Percentiles rank a stretch among this genome's conserved stretches.
Evolutionary conservation across 2,113 vertebrate genomes (phyloP).

Genomic region (Indicator maculatus): DNA sequence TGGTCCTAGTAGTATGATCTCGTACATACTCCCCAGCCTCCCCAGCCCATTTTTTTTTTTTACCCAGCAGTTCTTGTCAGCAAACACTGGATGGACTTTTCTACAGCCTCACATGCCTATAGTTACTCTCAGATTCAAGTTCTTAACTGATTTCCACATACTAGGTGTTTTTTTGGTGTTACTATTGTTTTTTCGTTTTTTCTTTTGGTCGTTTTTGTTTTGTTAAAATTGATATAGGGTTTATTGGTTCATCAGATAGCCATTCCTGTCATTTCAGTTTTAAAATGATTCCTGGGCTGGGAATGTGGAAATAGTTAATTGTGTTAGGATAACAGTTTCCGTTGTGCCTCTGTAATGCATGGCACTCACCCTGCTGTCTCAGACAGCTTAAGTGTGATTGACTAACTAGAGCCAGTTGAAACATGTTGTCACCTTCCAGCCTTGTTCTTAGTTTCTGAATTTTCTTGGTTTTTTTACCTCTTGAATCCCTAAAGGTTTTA

Average conservation of each 20-base stretch:
- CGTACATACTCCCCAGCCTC: not conserved
- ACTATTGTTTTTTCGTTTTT: not conserved
- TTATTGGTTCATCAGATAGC: slow-evolving; percentile 17
- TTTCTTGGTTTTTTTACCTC: slow-evolving; percentile 25
- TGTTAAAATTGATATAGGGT: not conserved
- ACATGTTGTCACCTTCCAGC: slow-evolving; percentile 34
- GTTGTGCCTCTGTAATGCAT: not conserved
- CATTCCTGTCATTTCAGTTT: not conserved
- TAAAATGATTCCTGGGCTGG: not conserved
- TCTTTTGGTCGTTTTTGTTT: not conserved
- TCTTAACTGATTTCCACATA: not conserved
- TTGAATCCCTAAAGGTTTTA: slow-evolving; percentile 70
- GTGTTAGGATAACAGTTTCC: not conserved
- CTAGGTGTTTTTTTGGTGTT: too few species aligned
- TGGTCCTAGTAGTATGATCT: not conserved
- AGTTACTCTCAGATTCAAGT: not conserved
- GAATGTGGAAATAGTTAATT: slow-evolving; percentile 1
- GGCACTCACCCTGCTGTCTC: not conserved
- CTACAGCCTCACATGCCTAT: not conserved
- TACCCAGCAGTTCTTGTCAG: not conserved
- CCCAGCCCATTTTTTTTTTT: not conserved
- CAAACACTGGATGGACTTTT: not conserved
- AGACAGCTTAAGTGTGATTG: slow-evolving; percentile 14
- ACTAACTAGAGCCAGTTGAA: slow-evolving; percentile 40
- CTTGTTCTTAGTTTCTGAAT: slow-evolving; percentile 56